phyloP scores from a whole-genome alignment of 35 echinoderm and acorn worm species.

The Lytechinus pictus region DNA sequence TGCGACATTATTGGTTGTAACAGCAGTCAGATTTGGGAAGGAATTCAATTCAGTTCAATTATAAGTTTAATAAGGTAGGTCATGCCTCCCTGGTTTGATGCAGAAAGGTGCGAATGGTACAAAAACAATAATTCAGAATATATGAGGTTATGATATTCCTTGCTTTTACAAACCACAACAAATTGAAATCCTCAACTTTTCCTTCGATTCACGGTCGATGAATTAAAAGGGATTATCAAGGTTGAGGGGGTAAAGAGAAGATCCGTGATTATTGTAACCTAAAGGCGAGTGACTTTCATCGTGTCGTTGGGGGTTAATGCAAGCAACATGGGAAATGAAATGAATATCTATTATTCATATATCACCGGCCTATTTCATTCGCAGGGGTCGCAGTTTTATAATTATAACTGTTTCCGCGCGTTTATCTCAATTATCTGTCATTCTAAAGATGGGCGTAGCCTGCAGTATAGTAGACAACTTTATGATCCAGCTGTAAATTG shows the following conservation, averaged over 20 bases:
- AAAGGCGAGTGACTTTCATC: not conserved
- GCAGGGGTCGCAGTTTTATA: not conserved
- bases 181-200: no score
- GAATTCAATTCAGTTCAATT: no score
- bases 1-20: no score
- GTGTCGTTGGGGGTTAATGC: not conserved
- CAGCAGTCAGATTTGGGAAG: no score
- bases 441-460: not conserved
- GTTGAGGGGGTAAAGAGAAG: not conserved
- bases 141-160: no score
- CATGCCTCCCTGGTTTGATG: no score
- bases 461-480: not conserved
- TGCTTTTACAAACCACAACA: no score
- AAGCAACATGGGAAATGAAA: not conserved
- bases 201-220: no score
- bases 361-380: not conserved
- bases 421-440: slow-evolving; percentile 1
- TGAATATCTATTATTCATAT: not conserved
- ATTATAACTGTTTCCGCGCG: not conserved
- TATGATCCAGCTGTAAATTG: not conserved
- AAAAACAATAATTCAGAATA: no score
- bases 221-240: not conserved
- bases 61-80: no score
- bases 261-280: not conserved
- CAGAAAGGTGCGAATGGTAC: no score